phyloP scores from a whole-genome alignment of 1,140 invertebrate species.

The Galleria mellonella region DNA sequence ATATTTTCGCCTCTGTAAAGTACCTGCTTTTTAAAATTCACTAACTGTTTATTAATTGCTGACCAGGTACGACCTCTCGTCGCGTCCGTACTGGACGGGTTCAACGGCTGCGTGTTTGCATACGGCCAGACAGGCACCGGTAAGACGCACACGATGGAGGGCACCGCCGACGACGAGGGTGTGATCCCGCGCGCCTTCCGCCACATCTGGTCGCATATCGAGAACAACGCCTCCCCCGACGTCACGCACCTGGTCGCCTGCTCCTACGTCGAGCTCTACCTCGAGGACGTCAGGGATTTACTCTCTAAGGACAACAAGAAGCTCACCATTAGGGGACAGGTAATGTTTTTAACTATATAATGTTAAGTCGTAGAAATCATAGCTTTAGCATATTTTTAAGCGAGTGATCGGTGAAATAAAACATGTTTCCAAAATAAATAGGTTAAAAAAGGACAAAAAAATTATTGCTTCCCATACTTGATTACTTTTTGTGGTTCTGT shows the following conservation, averaged over 20 bases:
- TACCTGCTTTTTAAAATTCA: too few relatives aligned
- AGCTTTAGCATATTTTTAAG: too few relatives aligned
- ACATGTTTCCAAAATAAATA: too few relatives aligned
- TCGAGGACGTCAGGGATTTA: slow-evolving; percentile 94
- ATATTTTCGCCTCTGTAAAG: too few relatives aligned
- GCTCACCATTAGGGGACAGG: slow-evolving; percentile 68
- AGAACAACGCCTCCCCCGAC: slow-evolving; percentile 83
- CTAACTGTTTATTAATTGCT: neutral
- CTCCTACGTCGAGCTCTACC: slow-evolving; percentile 96
- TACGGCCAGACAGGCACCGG: slow-evolving; percentile 97
- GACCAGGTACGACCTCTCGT: slow-evolving; percentile 91
- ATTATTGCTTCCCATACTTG: too few relatives aligned
- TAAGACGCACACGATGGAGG: slow-evolving; percentile 97
- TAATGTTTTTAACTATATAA: too few relatives aligned
- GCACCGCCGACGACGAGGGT: slow-evolving; percentile 82
- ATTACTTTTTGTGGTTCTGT: too few relatives aligned
- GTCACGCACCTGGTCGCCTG: slow-evolving; percentile 94
- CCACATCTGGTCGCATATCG: slow-evolving; percentile 96
- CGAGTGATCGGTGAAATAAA: too few relatives aligned
- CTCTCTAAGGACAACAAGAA: slow-evolving; percentile 85
- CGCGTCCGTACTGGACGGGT: slow-evolving; percentile 95
- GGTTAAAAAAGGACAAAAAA: too few relatives aligned
- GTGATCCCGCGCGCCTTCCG: slow-evolving; percentile 97
- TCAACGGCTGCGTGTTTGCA: slow-evolving; percentile 97
- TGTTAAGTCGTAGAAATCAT: too few relatives aligned